A percentile compares a stretch with the other conserved stretches of the same genome.
Evolutionary conservation across 2,888 invertebrate genomes (phyloP).

Genomic region (Unio pictorum): DNA sequence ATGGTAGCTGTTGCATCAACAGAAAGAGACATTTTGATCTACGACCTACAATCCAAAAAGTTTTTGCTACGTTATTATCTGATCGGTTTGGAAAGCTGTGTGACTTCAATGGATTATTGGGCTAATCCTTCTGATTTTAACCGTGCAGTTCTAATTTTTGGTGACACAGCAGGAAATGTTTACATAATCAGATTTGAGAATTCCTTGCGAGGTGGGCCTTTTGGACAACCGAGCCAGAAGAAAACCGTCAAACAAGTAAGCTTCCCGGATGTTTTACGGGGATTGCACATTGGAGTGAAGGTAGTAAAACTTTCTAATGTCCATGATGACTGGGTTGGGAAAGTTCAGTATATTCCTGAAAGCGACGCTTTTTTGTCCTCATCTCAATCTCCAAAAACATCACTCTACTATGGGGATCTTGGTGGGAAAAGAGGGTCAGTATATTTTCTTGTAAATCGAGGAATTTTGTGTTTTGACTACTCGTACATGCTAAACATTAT

Average conservation of each 20-base stretch:
- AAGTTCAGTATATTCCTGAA: conserved; percentile 80
- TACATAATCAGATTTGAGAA: conserved; percentile 48
- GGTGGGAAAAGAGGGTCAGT: conserved; percentile 73
- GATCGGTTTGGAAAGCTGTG: conserved; percentile 78
- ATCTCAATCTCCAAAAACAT: conserved; percentile 75
- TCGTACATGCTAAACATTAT: conserved; percentile 60
- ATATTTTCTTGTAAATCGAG: conserved; percentile 76
- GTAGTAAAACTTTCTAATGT: conserved; percentile 71
- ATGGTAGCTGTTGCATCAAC: conserved; percentile 84
- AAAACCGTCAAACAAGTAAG: conserved; percentile 40
- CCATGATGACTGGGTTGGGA: conserved; percentile 81
- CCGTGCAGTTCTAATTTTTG: conserved; percentile 79
- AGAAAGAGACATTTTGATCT: conserved; percentile 85
- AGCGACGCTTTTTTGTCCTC: conserved; percentile 82
- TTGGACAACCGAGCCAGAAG: conserved; percentile 42
- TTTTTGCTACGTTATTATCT: conserved; percentile 77
- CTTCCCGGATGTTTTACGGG: conserved; percentile 44
- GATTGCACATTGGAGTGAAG: conserved; percentile 75
- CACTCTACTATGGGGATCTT: conserved; percentile 79
- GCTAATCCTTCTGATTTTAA: conserved; percentile 74
- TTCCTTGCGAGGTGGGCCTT: conserved; percentile 44
- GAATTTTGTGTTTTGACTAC: conserved; percentile 70
- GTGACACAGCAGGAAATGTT: conserved; percentile 81
- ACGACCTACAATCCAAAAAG: conserved; percentile 75
- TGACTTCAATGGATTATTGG: conserved; percentile 77